Base-by-base conservation (phyloP, 2,797 vertebrate genomes). In the Anabacerthia variegaticeps region DNA sequence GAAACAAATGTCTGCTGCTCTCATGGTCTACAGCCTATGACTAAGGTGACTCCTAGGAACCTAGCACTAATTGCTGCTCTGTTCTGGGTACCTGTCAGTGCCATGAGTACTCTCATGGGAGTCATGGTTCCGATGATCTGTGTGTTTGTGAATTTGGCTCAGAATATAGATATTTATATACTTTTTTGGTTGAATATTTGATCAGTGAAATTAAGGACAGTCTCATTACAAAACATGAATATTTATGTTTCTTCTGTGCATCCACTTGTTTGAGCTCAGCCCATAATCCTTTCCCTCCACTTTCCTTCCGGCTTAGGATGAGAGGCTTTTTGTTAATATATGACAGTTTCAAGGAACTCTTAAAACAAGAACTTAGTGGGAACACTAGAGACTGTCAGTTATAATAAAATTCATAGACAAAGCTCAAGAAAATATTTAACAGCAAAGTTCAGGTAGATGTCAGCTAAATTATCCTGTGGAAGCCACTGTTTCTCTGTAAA, bases 401-500 rank as follows among this genome's bases (percentile, higher is more conserved):
- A 41, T 16, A 79, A 62, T 39, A 44, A 91, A 91, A 83, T 73
- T 23, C 12, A 32, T 5, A 65, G 71, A 54, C 30, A 61, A 37
- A 88, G 68, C 39, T 52, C 43, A 39, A 68, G 67, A 46, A 91
- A 91, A 86, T 44, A 2, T 91, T 84, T 77, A 87, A 34, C 49
- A 83, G 27, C n/a, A 83, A 24, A 55, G 7, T 59, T 89, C 66
- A 83, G 24, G 61, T 61, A 58, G 36, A 12, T 92, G 28, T 76
- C 46, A 30, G 43, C 27, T 77, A 23, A 88, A 92, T 76, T 39
- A 73, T 39, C 52, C 27, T 54, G 7, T 34, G 43, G 44, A 92
- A 87, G 2, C 36, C 55, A 68, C 12, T 16, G 8, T 56, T 62
- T 15, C 59, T 71, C 26, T 66, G 36, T 20, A 80, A 95, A 44